phyloP scores from a whole-genome alignment of 1,140 invertebrate species.

The Idris sp. region DNA sequence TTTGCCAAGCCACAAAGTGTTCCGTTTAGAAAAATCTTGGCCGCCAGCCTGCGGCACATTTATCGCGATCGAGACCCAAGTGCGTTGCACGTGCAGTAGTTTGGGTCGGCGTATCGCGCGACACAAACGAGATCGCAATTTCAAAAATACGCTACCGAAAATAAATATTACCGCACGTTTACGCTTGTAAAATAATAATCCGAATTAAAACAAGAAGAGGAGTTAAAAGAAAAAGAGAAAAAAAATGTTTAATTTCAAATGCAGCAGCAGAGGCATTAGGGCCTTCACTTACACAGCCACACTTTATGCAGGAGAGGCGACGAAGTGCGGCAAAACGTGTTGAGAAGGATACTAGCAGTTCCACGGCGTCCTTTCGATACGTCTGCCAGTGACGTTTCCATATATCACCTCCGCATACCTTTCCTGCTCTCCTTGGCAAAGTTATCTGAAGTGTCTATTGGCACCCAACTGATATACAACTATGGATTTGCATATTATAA shows the following conservation, averaged over 20 bases:
- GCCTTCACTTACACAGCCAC: conserved; percentile 8
- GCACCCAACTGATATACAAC: conserved; percentile 69
- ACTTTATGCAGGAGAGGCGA: conserved; percentile 59
- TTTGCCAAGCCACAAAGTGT: conserved; percentile 62
- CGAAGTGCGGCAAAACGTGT: conserved; percentile 68
- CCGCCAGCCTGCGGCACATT: conserved; percentile 54
- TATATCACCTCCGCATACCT: conserved; percentile 72
- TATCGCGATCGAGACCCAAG: conserved; percentile 58
- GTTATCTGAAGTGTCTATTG: conserved; percentile 70
- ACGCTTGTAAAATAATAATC: too few species aligned
- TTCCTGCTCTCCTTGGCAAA: conserved; percentile 55
- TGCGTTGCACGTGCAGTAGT: conserved; percentile 59
- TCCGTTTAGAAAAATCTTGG: conserved; percentile 63
- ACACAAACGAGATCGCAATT: conserved; percentile 45
- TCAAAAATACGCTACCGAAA: conserved; percentile 38
- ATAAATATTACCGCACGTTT: conserved; percentile 56
- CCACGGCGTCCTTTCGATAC: conserved; percentile 72
- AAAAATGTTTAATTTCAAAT: too few species aligned
- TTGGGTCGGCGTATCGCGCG: conserved; percentile 59
- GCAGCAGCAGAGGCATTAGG: too few species aligned
- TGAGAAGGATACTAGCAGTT: conserved; percentile 51
- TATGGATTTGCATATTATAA: conserved; percentile 24
- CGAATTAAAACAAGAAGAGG: too few species aligned
- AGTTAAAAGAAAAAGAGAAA: too few species aligned
- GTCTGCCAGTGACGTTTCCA: conserved; percentile 77